These are phyloP conservation scores for Peromyscus nudipes DNA, from an alignment of 2,797 vertebrate species.

Conservation along the genomic window DNA sequence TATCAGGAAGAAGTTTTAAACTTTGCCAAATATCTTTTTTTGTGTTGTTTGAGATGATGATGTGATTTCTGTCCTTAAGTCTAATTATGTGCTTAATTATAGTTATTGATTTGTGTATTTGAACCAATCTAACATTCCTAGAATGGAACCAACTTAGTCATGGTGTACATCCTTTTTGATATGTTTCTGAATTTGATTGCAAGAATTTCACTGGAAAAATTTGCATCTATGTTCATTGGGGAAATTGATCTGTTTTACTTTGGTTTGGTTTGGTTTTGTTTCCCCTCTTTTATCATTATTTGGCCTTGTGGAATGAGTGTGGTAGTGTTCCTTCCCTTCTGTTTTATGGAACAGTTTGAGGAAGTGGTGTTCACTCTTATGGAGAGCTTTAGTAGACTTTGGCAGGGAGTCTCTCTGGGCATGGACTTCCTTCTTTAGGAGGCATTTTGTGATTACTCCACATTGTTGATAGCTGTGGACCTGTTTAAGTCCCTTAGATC, in stretches of 20 bases:
- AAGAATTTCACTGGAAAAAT: not conserved
- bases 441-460: not conserved
- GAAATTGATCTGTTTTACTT: not conserved
- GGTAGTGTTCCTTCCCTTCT: not conserved
- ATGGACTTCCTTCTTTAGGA: not conserved
- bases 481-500: not conserved
- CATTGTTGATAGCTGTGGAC: not conserved
- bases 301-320: not conserved
- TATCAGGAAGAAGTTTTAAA: not conserved
- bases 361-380: not conserved
- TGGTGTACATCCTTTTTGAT: not conserved
- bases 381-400: not conserved
- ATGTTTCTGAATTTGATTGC: not conserved
- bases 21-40: not conserved
- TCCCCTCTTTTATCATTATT: not conserved
- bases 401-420: not conserved
- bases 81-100: too few relatives aligned
- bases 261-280: not conserved
- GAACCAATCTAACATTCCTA: not conserved
- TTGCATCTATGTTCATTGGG: not conserved
- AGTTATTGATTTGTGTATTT: not conserved
- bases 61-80: not conserved
- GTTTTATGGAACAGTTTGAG: not conserved
- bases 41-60: not conserved
- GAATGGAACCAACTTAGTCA: not conserved